Base-by-base conservation (phyloP, 2,113 vertebrate species). In the Erpornis zantholeuca region DNA sequence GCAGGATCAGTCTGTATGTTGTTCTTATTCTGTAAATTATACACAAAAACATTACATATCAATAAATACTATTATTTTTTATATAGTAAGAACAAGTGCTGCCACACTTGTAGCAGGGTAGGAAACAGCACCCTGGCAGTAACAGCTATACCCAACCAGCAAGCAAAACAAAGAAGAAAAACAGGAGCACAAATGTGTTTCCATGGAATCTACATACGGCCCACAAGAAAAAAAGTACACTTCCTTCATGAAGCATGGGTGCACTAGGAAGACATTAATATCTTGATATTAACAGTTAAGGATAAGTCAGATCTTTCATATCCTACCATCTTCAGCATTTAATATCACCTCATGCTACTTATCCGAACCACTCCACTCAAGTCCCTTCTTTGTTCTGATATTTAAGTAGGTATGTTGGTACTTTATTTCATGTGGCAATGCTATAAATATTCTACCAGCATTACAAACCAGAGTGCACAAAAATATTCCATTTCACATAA, bases 301-400 rank as follows among this genome's bases (percentile, higher is more conserved):
- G 47, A 31, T 95, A 92, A 94, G 86, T 84, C 81, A 92, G 38
- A 66, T 88, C 86, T 81, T 90, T 88, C n/a, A 81, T 52, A 93
- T 75, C 68, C 44, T 56, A 57, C 1, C 0, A 53, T 73, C 54
- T 86, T 78, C 38, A 52, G 45, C 36, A 49, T 64, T 68, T 56
- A 79, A 7, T 63, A 71, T 82, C 92, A 93, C 72, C 52, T 94
- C 92, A 92, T 22, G 15, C 50, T 86, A 15, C 60, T 66, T 50
- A 83, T 7, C 42, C 1, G 0, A 93, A 88, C 49, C 1, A 4
- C 75, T 66, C 42, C 72, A 63, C 42, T 78, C 50, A 44, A 82
- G 28, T 20, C 36, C 7, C 18, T 77, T 78, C 66, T 71, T 63
- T 70, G 47, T 78, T 86, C 76, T 90, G 50, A 38, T 78, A 25